A percentile compares a stretch with the other conserved stretches of the same genome.
Evolutionary conservation across 2,113 vertebrate genomes (phyloP).

Genomic region (Ptilorrhoa leucosticta): DNA sequence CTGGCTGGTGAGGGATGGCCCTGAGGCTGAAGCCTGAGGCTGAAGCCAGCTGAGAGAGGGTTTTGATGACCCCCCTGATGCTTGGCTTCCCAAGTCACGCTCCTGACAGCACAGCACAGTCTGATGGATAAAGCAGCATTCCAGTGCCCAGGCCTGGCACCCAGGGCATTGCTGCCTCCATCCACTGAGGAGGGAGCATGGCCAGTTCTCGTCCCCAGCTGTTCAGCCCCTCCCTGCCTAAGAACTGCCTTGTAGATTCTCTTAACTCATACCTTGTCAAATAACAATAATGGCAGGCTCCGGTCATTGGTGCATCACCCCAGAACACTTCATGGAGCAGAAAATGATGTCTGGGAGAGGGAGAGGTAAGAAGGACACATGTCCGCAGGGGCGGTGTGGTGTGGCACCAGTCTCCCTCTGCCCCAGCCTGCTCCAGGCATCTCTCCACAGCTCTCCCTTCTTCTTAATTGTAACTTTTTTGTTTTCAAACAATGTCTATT

Average conservation of each 20-base stretch:
- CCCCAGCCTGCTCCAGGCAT: too few species aligned
- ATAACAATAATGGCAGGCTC: not conserved
- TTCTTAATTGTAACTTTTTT: not conserved
- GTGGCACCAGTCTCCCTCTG: too few species aligned
- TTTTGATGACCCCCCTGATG: accelerated
- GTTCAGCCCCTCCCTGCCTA: not conserved
- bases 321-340: accelerated
- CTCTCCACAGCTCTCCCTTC: not conserved
- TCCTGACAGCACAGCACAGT: not conserved
- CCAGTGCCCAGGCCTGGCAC: not conserved
- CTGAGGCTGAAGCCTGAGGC: not conserved
- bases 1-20: not conserved
- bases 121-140: not conserved
- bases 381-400: accelerated
- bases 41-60: not conserved
- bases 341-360: too few species aligned
- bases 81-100: accelerated
- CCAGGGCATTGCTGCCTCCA: not conserved
- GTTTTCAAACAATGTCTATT: not conserved
- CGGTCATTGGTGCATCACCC: not conserved
- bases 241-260: not conserved
- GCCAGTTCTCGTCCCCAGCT: accelerated
- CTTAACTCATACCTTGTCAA: not conserved
- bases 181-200: not conserved
- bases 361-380: not conserved